phyloP scores from a whole-genome alignment of 2,113 vertebrate genomes.

The Malurus melanocephalus region DNA sequence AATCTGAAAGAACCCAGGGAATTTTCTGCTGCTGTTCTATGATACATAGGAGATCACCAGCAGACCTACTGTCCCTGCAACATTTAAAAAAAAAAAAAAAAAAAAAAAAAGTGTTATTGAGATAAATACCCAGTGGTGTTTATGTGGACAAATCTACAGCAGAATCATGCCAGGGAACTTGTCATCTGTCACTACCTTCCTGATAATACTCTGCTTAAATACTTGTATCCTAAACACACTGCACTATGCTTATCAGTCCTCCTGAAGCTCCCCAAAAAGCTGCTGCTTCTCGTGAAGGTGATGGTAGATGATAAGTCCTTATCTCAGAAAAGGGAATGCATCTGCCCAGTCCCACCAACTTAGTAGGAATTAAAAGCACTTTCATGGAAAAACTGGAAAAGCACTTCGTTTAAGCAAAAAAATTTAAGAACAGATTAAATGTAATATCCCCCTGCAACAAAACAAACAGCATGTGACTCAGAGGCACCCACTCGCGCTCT shows the following conservation, averaged over 20 bases:
- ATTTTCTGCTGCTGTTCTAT: background rate
- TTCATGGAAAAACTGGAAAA: background rate
- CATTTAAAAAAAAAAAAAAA: background rate
- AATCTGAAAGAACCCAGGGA: background rate
- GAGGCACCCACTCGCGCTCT: background rate
- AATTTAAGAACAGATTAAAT: background rate
- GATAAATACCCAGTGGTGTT: background rate
- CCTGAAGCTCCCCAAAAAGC: background rate
- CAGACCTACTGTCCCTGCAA: background rate
- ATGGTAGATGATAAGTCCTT: background rate
- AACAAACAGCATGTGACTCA: background rate
- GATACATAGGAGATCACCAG: background rate
- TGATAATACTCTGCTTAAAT: background rate
- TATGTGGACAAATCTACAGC: background rate
- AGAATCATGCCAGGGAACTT: background rate
- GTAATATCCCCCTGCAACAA: background rate
- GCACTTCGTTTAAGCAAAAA: background rate
- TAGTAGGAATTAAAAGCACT: background rate
- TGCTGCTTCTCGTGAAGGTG: background rate
- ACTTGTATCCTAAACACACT: background rate
- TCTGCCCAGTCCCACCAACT: background rate
- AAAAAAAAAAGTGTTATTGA: background rate
- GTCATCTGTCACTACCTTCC: background rate
- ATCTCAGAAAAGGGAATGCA: background rate
- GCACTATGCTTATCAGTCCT: background rate